Conservation (phyloP, 2,113 vertebrate genomes). For the Cyanistes caeruleus region DNA sequence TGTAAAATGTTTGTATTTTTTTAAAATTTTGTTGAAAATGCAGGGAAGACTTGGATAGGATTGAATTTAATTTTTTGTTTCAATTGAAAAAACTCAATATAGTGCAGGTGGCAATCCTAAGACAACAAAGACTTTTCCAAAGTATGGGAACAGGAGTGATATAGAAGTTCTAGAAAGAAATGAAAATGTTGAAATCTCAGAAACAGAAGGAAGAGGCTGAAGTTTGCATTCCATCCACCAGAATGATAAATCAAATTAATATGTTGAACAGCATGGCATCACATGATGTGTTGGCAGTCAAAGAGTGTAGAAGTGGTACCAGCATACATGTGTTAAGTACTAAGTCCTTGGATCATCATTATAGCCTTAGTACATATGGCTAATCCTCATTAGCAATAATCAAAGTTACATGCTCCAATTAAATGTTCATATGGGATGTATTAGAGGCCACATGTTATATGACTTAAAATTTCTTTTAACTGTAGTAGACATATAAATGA, state of each 20-base stretch:
- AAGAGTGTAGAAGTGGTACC: conserved; percentile 19
- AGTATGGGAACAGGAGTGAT: background rate
- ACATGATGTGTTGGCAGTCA: background rate
- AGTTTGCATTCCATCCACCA: background rate
- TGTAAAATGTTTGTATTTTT: background rate
- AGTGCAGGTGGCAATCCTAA: background rate
- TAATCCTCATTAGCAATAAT: conserved; percentile 63
- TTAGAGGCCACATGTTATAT: conserved; percentile 61
- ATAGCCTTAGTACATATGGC: conserved; percentile 19
- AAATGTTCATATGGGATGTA: conserved; percentile 54
- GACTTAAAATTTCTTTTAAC: conserved; percentile 58
- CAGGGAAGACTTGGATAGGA: background rate
- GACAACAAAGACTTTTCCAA: background rate
- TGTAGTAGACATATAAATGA: conserved; percentile 29
- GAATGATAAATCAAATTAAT: background rate
- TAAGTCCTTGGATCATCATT: conserved; percentile 41
- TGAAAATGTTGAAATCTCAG: background rate
- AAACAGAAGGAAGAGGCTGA: background rate
- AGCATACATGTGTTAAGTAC: conserved; percentile 33
- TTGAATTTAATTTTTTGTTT: background rate
- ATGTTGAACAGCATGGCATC: background rate
- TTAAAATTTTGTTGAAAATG: background rate
- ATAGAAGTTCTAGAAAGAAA: background rate
- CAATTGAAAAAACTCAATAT: background rate
- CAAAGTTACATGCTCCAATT: conserved; percentile 57